Conservation (phyloP, 2,113 vertebrate genomes). For the Arothron firmamentum region DNA sequence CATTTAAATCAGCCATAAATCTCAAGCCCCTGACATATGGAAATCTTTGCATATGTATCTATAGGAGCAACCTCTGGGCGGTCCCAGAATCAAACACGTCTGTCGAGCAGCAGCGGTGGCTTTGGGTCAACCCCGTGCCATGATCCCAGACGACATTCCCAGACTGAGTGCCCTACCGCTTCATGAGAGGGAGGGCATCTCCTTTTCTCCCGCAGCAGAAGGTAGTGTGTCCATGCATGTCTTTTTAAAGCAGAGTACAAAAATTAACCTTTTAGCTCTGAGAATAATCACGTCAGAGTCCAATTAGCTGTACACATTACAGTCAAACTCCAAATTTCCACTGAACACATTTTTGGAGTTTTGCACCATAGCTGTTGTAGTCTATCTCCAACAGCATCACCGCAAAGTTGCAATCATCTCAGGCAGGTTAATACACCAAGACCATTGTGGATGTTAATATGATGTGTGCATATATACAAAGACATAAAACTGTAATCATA, state of each 20-base stretch:
- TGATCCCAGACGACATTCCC: constrained; percentile 89
- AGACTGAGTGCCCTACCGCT: constrained; percentile 87
- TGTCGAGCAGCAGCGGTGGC: constrained; percentile 88
- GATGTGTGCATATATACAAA: too few relatives aligned
- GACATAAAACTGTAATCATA: too few relatives aligned
- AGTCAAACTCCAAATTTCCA: too few relatives aligned
- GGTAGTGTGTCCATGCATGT: constrained; percentile 62
- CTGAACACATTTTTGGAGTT: too few relatives aligned
- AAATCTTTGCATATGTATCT: background rate
- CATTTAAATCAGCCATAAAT: too few relatives aligned
- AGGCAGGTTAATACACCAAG: too few relatives aligned
- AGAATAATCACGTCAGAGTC: too few relatives aligned
- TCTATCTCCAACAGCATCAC: too few relatives aligned
- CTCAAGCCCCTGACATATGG: background rate
- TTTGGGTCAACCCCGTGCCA: constrained; percentile 86
- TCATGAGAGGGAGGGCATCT: constrained; percentile 83
- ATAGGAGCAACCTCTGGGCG: constrained; percentile 78
- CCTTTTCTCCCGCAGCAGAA: constrained; percentile 71
- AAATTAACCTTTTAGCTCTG: background rate
- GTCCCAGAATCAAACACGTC: constrained; percentile 90
- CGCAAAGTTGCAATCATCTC: too few relatives aligned
- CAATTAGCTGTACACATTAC: too few relatives aligned
- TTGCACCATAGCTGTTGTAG: too few relatives aligned
- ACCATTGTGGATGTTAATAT: too few relatives aligned
- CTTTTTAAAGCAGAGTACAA: constrained; percentile 2